Evolutionary conservation across 1,140 invertebrate species (phyloP).

Genomic region (Anadara kagoshimensis): DNA sequence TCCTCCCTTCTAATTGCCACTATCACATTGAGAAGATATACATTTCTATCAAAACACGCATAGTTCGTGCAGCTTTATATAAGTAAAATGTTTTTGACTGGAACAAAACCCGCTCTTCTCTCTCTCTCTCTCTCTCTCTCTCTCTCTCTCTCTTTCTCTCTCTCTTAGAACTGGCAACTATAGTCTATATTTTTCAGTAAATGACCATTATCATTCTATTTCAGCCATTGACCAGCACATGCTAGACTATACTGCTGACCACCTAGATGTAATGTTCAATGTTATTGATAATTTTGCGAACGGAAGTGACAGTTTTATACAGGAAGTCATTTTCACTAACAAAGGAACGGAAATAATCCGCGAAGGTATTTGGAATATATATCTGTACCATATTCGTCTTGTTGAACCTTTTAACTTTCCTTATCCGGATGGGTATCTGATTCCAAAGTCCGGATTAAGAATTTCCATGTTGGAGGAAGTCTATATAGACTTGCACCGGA

Average conservation of each 20-base stretch:
- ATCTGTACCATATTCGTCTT: background rate
- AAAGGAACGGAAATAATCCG: background rate
- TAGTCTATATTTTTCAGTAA: no score
- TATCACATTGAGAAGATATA: no score
- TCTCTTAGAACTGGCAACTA: no score
- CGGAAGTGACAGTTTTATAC: background rate
- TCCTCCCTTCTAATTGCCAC: no score
- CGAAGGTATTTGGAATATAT: background rate
- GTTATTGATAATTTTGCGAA: background rate
- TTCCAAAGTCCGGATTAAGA: conserved; percentile 36
- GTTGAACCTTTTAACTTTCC: background rate
- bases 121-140: no score
- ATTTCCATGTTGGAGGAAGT: conserved; percentile 56
- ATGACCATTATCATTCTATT: no score
- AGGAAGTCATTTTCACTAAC: background rate
- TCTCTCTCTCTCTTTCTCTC: no score
- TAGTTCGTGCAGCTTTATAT: no score
- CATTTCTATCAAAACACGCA: no score
- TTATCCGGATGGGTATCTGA: conserved; percentile 21
- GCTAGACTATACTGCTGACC: background rate
- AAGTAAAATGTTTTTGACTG: no score
- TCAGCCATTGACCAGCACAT: background rate
- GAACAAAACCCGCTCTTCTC: no score
- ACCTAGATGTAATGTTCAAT: background rate
- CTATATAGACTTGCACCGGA: conserved; percentile 53